Base-by-base conservation (phyloP, 2,888 invertebrate species). In the Mythimna loreyi region DNA sequence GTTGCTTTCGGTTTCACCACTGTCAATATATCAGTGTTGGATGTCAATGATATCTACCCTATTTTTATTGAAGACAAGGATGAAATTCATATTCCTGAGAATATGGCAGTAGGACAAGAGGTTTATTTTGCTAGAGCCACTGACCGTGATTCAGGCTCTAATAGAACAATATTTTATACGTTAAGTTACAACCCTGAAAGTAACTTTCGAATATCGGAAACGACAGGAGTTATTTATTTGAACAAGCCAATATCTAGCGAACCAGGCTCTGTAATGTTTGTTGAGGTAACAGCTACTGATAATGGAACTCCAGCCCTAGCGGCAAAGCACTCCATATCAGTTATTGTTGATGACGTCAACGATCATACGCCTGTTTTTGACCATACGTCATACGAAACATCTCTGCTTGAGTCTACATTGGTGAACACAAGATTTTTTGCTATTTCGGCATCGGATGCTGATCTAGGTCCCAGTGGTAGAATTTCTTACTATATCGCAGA, bases 331-430 rank as follows among this genome's bases (percentile, higher is more conserved):
- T 96, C 97, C 9, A 96, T 98, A 55, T 96, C 97, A 36, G 96
- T 98, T 52, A 96, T 97, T 28, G 96, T 99, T 72, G 97, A 97
- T 84, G 99, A 99, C 91, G 98, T 99, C 3, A 99, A 99, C 92
- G 99, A 99, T 92, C 99, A 99, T 89, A 99, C 99, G 0, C 99
- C 99, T 13, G 98, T 98, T 3, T 99, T 99, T 92, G 98, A 98
- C 90, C 97, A 98, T 84, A 98, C 98, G 0, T 98, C 98, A 21
- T 99, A 99, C 92, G 99, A 99, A 95, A 98, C 98, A 3, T 99
- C 99, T 1, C 92, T 99, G 62, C 93, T 97, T 8, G 99, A 99
- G 94, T 98, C 98, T 1, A 98, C 98, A 3, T 97, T 98, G 2
- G 98, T 99, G 0, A 99, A 99, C 91, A 97, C 98, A 60, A 96